A percentile compares a stretch with the other conserved stretches of the same genome.
phyloP scores from a whole-genome alignment of 2,888 invertebrate species.

The Andrena marginata region DNA sequence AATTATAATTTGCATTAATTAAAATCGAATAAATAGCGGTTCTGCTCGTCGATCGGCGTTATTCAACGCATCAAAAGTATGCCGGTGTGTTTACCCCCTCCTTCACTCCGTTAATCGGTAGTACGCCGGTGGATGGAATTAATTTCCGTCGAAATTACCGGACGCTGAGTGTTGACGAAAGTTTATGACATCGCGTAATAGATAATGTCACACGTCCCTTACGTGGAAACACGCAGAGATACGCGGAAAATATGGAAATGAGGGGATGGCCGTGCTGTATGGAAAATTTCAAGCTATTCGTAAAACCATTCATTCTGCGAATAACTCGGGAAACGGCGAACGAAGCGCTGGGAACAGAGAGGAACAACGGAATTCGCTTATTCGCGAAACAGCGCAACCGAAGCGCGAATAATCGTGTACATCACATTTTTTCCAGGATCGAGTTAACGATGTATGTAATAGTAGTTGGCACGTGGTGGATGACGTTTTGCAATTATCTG shows the following conservation, averaged over 20 bases:
- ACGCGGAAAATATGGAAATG: conserved; percentile 26
- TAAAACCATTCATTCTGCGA: not conserved
- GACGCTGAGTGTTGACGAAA: conserved; percentile 28
- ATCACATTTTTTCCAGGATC: not conserved
- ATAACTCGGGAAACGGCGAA: not conserved
- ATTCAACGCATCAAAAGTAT: conserved; percentile 57
- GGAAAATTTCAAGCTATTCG: not conserved
- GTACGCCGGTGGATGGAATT: conserved; percentile 42
- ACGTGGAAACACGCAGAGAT: not conserved
- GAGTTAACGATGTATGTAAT: not conserved
- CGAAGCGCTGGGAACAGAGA: no score
- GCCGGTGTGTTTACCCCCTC: conserved; percentile 33
- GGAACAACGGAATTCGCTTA: not conserved
- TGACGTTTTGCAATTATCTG: no score
- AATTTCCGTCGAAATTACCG: conserved; percentile 47
- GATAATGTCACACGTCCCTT: conserved; percentile 5
- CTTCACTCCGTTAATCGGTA: not conserved
- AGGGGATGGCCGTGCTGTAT: not conserved
- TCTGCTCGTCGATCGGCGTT: conserved; percentile 58
- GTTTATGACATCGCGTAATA: conserved; percentile 16
- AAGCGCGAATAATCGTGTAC: not conserved
- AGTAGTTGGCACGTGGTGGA: no score
- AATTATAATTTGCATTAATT: conserved; percentile 80
- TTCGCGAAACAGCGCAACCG: not conserved
- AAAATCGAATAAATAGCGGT: conserved; percentile 75